These are phyloP conservation scores for Aix galericulata DNA, from an alignment of 2,113 vertebrate species.

Conservation along the genomic window DNA sequence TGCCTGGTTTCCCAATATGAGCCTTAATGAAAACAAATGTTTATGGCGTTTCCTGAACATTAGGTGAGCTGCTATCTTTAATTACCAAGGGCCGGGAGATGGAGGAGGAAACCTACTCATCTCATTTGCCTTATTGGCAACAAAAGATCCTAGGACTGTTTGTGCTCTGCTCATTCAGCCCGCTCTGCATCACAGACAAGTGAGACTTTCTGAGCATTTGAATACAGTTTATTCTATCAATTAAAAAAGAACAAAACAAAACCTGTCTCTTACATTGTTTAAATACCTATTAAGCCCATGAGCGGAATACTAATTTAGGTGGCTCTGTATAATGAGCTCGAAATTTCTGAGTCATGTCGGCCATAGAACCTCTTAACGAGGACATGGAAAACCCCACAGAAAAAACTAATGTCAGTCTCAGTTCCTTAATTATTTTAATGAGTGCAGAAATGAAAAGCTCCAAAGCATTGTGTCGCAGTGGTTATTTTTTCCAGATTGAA, in stretches of 20 bases:
- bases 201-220: slow-evolving; percentile 43
- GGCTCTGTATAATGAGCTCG: slow-evolving; percentile 58
- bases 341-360: slow-evolving; percentile 51
- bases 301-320: slow-evolving; percentile 54
- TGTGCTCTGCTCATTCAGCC: slow-evolving; percentile 1
- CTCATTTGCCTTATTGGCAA: slow-evolving; percentile 13
- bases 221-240: slow-evolving; percentile 69
- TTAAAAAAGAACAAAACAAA: slow-evolving; percentile 63
- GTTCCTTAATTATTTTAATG: slow-evolving; percentile 63
- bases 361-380: slow-evolving; percentile 36
- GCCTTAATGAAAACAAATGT: slow-evolving; percentile 53
- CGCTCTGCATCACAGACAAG: neutral
- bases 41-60: neutral
- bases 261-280: slow-evolving; percentile 49
- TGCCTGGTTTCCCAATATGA: neutral
- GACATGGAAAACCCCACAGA: neutral
- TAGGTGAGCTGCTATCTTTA: slow-evolving; percentile 45
- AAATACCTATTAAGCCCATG: slow-evolving; percentile 63
- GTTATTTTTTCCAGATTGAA: slow-evolving; percentile 39
- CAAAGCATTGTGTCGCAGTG: neutral
- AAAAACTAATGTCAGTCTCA: slow-evolving; percentile 12
- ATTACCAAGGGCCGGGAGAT: neutral
- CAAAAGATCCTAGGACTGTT: slow-evolving; percentile 36
- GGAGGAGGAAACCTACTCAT: slow-evolving; percentile 21
- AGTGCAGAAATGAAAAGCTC: slow-evolving; percentile 35